These are phyloP conservation scores for Galerucella nymphaeae DNA, from an alignment of 2,888 invertebrate species.

Conservation along the genomic window DNA sequence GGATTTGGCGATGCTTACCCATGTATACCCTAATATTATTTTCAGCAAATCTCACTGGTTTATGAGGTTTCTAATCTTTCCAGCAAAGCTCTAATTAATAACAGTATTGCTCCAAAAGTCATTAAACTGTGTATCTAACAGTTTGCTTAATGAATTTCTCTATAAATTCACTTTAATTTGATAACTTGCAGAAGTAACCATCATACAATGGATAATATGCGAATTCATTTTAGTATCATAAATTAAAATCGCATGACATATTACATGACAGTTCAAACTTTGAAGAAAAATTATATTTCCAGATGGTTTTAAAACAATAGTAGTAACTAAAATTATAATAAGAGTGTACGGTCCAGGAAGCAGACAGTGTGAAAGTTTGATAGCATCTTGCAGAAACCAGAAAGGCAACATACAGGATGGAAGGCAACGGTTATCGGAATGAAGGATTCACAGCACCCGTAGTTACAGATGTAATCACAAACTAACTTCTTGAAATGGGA, in stretches of 20 bases:
- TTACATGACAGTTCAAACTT: too few species aligned
- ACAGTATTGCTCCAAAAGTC: conserved; percentile 21
- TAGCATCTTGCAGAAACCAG: too few species aligned
- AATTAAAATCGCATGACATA: not conserved
- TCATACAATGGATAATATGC: not conserved
- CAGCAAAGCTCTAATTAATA: conserved; percentile 24
- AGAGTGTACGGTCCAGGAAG: too few species aligned
- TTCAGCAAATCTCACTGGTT: conserved; percentile 18
- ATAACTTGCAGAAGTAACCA: not conserved
- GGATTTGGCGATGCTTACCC: conserved; percentile 5
- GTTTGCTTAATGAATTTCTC: conserved; percentile 7
- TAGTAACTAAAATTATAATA: too few species aligned
- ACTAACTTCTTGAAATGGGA: too few species aligned
- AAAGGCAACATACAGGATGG: too few species aligned
- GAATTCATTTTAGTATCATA: not conserved
- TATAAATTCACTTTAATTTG: conserved; percentile 1
- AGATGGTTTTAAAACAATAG: too few species aligned
- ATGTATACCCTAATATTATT: conserved; percentile 9
- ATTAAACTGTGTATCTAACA: conserved; percentile 13
- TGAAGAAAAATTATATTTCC: too few species aligned
- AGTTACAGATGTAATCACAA: too few species aligned
- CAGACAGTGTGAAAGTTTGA: too few species aligned
- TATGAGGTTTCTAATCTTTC: conserved; percentile 26
- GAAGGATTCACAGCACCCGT: too few species aligned
- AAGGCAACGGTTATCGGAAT: too few species aligned